Conservation (phyloP, 2,888 invertebrate genomes). For the Brenthis ino region DNA sequence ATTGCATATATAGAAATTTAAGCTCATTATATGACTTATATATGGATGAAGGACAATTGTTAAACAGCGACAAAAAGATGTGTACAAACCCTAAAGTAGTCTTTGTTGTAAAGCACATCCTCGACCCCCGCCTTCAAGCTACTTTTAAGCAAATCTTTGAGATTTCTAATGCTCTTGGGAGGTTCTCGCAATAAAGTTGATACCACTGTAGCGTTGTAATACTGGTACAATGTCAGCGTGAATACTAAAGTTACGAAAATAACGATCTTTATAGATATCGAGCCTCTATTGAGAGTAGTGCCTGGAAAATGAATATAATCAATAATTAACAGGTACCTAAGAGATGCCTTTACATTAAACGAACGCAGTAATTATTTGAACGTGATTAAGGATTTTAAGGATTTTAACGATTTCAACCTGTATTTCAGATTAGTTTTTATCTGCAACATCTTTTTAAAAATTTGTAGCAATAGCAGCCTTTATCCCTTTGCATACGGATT, state of each 20-base stretch:
- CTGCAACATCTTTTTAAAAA: too few species aligned
- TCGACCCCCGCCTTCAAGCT: conserved; percentile 84
- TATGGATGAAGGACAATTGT: too few species aligned
- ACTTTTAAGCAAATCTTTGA: conserved; percentile 83
- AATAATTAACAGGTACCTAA: too few species aligned
- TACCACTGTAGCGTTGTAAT: conserved; percentile 87
- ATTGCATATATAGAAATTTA: too few species aligned
- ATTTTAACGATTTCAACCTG: too few species aligned
- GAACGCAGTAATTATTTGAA: too few species aligned
- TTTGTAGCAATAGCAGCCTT: too few species aligned
- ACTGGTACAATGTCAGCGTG: conserved; percentile 84
- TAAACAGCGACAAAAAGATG: background rate
- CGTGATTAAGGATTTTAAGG: too few species aligned
- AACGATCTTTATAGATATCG: conserved; percentile 78
- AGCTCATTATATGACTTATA: too few species aligned
- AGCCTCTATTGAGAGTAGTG: conserved; percentile 60
- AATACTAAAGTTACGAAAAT: conserved; percentile 80
- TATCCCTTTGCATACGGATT: too few species aligned
- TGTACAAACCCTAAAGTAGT: conserved; percentile 82
- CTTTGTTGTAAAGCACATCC: conserved; percentile 84
- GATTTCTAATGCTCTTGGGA: conserved; percentile 82
- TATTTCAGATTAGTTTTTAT: too few species aligned
- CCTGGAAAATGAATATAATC: conserved; percentile 54
- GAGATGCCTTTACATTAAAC: too few species aligned
- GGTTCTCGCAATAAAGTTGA: conserved; percentile 84